These are phyloP conservation scores for Neosilurus mollespiculum DNA, from an alignment of 2,797 vertebrate genomes.

Conservation along the genomic window DNA sequence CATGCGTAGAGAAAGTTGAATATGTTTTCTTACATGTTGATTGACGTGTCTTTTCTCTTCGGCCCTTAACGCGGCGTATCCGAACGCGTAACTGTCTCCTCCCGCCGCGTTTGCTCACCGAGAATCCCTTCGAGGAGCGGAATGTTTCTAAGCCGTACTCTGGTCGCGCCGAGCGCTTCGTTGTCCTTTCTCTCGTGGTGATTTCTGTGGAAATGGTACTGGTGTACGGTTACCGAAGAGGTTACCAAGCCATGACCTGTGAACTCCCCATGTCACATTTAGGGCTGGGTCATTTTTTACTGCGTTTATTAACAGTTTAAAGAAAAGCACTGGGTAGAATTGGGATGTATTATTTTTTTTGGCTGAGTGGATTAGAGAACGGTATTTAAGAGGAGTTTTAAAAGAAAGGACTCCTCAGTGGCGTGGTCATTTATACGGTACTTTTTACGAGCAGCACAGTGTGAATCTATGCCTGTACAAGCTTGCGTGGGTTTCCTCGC, in stretches of 20 bases:
- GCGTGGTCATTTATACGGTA: background rate
- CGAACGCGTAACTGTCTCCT: background rate
- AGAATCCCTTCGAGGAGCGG: background rate
- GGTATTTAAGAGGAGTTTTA: background rate
- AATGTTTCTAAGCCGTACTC: background rate
- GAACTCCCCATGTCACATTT: no score
- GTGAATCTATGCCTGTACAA: conserved; percentile 1
- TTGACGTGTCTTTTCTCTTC: background rate
- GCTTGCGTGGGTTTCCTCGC: conserved; percentile 33
- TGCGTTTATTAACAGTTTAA: background rate
- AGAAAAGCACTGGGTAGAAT: background rate
- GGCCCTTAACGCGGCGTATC: background rate
- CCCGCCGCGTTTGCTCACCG: background rate
- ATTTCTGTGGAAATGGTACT: background rate
- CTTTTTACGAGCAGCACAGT: background rate
- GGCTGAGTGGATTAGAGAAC: background rate
- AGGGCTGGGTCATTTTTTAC: background rate
- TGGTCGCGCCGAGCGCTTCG: background rate
- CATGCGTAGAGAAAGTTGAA: no score
- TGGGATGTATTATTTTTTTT: no score
- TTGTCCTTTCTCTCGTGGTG: background rate
- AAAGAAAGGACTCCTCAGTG: background rate
- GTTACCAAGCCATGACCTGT: background rate
- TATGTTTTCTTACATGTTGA: no score
- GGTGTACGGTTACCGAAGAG: background rate